phyloP scores from a whole-genome alignment of 2,888 invertebrate genomes.

The Mythimna ferrago region DNA sequence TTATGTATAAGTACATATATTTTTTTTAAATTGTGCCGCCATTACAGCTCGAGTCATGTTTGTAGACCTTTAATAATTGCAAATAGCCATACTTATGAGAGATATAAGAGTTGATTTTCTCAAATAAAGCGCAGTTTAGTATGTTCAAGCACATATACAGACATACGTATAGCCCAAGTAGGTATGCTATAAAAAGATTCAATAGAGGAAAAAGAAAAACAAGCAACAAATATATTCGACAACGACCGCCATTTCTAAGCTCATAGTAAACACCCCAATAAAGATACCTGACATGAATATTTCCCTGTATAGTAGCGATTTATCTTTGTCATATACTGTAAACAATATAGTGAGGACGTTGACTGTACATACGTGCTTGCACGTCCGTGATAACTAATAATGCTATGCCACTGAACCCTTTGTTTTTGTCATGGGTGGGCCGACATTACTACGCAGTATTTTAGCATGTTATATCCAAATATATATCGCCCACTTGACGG shows the following conservation, averaged over 20 bases:
- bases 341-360: constrained; percentile 62
- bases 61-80: not conserved
- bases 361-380: constrained; percentile 75
- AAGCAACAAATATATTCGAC: too few species aligned
- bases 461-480: constrained; percentile 22
- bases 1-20: too few species aligned
- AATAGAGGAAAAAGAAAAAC: too few species aligned
- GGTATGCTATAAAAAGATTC: not conserved
- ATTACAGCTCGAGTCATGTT: not conserved
- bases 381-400: constrained; percentile 73
- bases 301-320: constrained; percentile 47
- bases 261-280: constrained; percentile 51
- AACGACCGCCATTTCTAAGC: constrained; percentile 9
- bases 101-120: not conserved
- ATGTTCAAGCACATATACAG: not conserved
- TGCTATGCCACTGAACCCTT: constrained; percentile 69
- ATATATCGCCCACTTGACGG: constrained; percentile 26
- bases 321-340: constrained; percentile 58
- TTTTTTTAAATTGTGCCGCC: not conserved
- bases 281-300: constrained; percentile 54
- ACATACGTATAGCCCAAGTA: not conserved
- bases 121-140: not conserved
- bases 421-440: constrained; percentile 71
- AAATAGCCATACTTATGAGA: not conserved
- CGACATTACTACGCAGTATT: constrained; percentile 53